Base-by-base conservation (phyloP, 2,797 vertebrate genomes). In the Lithobates pipiens region DNA sequence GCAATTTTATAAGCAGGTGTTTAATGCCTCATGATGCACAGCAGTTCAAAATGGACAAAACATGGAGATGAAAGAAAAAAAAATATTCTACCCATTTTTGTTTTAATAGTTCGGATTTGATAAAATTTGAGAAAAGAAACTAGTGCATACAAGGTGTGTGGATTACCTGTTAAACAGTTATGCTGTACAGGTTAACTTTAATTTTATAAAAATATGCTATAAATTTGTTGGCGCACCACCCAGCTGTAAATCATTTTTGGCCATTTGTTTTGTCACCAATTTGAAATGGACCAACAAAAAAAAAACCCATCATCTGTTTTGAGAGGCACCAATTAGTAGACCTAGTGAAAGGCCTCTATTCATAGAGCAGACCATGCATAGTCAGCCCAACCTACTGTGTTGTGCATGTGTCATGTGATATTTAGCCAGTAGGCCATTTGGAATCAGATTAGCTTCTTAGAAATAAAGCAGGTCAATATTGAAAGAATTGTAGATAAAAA, bases 401-500 rank as follows among this genome's bases (percentile, higher is more conserved):
- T 57, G 36, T 25, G 16, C 54, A 74, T 16, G 27, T 8, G 21
- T 44, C 29, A 67, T 34, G 70, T 13, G 50, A 34, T 67, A 70
- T 23, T n/a, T 63, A 44, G 13, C 76, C 76, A 70, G 11, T 25
- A 23, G 16, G n/a, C 50, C 5, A 32, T 23, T 57, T 70, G 16
- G 6, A 69, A 39, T 32, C 10, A 50, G 42, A 29, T 67, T 13
- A 67, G n/a, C 65, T 63, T 71, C 71, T 63, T 39, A 39, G 8
- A 54, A 50, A 10, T 50, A 36, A 21, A 75, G 46, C 42, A 54
- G 70, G 36, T 46, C 34, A 67, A 73, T 23, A 42, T 73, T 73
- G 50, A 57, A 73, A 71, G 93, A 92, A 90, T 83, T 80, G 89
- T 87, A 81, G 92, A 93, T 90, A 73, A 93, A 94, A 95, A 93